A percentile compares a stretch with the other conserved stretches of the same genome.
These are phyloP conservation scores for Pseudachorutes palmiensis DNA, from an alignment of 1,140 invertebrate genomes.

Conservation along the genomic window DNA sequence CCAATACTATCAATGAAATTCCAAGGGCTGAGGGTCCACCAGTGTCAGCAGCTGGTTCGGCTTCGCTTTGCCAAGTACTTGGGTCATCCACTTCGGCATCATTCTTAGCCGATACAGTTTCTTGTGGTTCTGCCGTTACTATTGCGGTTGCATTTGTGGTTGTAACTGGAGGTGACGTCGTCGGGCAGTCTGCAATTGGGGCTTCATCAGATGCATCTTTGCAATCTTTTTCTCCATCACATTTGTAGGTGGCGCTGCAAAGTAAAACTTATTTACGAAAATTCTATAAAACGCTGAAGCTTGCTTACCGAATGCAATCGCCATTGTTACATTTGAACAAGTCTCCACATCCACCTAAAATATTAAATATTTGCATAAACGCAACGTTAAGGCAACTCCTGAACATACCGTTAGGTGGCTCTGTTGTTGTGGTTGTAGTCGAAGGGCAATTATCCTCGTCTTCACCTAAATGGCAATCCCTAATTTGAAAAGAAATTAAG, in stretches of 20 bases:
- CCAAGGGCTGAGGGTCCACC: too few species aligned
- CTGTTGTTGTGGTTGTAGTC: not conserved
- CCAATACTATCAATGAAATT: too few species aligned
- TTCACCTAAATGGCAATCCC: too few species aligned
- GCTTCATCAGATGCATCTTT: not conserved
- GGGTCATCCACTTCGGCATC: too few species aligned
- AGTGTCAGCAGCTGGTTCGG: too few species aligned
- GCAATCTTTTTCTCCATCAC: not conserved
- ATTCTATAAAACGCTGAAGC: not conserved
- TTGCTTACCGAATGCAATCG: not conserved
- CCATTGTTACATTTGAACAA: slow-evolving; percentile 1
- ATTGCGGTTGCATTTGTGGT: too few species aligned
- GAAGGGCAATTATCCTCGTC: not conserved
- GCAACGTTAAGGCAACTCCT: not conserved
- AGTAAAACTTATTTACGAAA: not conserved
- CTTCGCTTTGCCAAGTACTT: too few species aligned
- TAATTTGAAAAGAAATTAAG: not conserved
- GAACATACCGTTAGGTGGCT: not conserved
- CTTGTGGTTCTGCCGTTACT: too few species aligned
- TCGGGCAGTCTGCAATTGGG: not conserved
- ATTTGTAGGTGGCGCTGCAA: not conserved
- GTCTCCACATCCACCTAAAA: not conserved
- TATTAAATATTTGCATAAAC: not conserved
- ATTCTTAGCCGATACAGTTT: too few species aligned
- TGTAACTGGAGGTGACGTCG: not conserved